Conservation (phyloP, 2,113 vertebrate genomes). For the Oceanites oceanicus region DNA sequence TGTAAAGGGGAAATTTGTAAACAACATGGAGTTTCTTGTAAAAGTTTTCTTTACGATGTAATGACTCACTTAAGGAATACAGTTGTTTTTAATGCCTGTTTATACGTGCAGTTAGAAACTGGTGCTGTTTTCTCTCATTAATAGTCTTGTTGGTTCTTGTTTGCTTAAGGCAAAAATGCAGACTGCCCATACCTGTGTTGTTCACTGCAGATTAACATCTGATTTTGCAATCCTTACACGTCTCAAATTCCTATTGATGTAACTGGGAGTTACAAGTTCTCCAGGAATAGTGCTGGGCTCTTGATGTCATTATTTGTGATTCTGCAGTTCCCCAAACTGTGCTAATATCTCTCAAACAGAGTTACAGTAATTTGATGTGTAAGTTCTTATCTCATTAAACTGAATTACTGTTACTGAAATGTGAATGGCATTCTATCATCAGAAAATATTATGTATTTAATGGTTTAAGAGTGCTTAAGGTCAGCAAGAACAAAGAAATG, state of each 20-base stretch:
- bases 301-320: background rate
- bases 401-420: slow-evolving; percentile 55
- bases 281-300: background rate
- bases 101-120: slow-evolving; percentile 53
- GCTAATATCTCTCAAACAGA: background rate
- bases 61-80: slow-evolving; percentile 14
- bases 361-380: background rate
- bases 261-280: background rate
- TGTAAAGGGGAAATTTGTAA: background rate
- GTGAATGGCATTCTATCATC: slow-evolving; percentile 57
- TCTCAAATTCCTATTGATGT: background rate
- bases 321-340: background rate
- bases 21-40: slow-evolving; percentile 1
- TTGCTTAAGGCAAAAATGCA: slow-evolving; percentile 66
- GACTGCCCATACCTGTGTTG: slow-evolving; percentile 45
- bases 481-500: slow-evolving; percentile 37
- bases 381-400: slow-evolving; percentile 49
- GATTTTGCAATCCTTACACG: slow-evolving; percentile 38
- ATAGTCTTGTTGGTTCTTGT: slow-evolving; percentile 63
- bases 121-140: slow-evolving; percentile 50
- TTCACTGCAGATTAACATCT: slow-evolving; percentile 53
- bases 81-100: slow-evolving; percentile 32
- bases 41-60: background rate
- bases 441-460: slow-evolving; percentile 58
- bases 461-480: slow-evolving; percentile 56